Evolutionary conservation across 2,888 invertebrate genomes (phyloP).

Genomic region (Amblyjoppa proteus): DNA sequence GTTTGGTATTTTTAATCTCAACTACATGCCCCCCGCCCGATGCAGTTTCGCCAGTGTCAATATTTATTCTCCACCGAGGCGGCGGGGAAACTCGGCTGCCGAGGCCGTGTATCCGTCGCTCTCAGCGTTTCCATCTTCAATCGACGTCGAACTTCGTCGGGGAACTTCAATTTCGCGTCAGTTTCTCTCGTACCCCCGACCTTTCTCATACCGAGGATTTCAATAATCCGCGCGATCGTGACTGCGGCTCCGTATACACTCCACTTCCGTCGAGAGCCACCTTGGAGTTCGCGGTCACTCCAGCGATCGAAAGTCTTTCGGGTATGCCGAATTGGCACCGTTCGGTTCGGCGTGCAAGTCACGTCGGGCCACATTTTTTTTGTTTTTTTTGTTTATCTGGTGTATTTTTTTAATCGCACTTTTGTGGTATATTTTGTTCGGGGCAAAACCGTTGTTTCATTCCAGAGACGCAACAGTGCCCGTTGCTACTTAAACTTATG

Average conservation of each 20-base stretch:
- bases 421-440: too few relatives aligned
- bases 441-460: too few relatives aligned
- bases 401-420: too few relatives aligned
- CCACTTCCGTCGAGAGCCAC: not conserved
- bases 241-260: conserved; percentile 7
- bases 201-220: conserved; percentile 15
- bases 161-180: conserved; percentile 43
- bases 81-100: conserved; percentile 1
- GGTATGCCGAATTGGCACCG: not conserved
- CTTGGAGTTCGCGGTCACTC: not conserved
- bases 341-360: not conserved
- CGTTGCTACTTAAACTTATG: not conserved
- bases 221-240: conserved; percentile 26
- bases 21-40: conserved; percentile 46
- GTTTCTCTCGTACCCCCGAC: conserved; percentile 10
- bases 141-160: conserved; percentile 32
- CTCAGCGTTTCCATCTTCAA: conserved; percentile 20
- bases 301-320: not conserved
- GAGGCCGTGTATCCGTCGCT: conserved; percentile 1
- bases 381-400: too few relatives aligned
- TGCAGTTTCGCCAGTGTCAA: conserved; percentile 61
- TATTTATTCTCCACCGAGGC: conserved; percentile 60
- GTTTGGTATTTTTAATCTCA: conserved; percentile 66
- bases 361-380: too few relatives aligned
- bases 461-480: too few relatives aligned